Evolutionary conservation across 2,797 vertebrate species (phyloP).

Genomic region (Adrianichthys oophorus): DNA sequence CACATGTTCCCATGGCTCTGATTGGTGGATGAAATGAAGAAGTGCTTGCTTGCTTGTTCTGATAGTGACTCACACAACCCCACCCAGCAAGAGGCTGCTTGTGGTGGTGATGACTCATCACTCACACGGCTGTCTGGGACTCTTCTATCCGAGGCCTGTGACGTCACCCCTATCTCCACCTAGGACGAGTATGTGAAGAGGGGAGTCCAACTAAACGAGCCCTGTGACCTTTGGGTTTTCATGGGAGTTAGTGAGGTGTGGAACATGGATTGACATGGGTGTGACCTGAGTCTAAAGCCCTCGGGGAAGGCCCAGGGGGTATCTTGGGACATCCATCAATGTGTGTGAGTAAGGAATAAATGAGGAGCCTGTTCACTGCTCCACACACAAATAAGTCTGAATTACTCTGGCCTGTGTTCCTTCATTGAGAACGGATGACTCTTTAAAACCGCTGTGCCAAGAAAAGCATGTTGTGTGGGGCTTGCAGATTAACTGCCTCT

Average conservation of each 20-base stretch:
- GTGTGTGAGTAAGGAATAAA: conserved; percentile 46
- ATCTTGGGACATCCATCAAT: conserved; percentile 46
- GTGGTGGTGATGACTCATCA: conserved; percentile 67
- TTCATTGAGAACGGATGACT: conserved; percentile 72
- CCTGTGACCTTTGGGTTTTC: conserved; percentile 31
- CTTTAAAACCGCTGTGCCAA: conserved; percentile 58
- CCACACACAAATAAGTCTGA: conserved; percentile 47
- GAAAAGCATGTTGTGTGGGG: conserved; percentile 57
- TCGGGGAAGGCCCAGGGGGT: conserved; percentile 34
- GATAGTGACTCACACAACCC: conserved; percentile 61
- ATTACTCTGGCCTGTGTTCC: conserved; percentile 64
- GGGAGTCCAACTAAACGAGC: conserved; percentile 46
- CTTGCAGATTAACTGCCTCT: conserved; percentile 52
- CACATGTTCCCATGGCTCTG: conserved; percentile 56
- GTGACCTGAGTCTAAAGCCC: conserved; percentile 32
- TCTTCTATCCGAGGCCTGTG: conserved; percentile 64
- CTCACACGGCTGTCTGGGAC: conserved; percentile 59
- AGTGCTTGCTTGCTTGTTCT: conserved; percentile 53
- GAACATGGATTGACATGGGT: conserved; percentile 35
- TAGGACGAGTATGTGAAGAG: conserved; percentile 57
- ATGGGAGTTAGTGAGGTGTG: conserved; percentile 43
- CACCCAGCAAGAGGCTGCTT: conserved; percentile 50
- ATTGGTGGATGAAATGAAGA: conserved; percentile 50
- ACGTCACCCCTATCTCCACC: conserved; percentile 72
- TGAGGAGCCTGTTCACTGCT: conserved; percentile 35